phyloP scores from a whole-genome alignment of 2,113 vertebrate genomes.

The Passer montanus region DNA sequence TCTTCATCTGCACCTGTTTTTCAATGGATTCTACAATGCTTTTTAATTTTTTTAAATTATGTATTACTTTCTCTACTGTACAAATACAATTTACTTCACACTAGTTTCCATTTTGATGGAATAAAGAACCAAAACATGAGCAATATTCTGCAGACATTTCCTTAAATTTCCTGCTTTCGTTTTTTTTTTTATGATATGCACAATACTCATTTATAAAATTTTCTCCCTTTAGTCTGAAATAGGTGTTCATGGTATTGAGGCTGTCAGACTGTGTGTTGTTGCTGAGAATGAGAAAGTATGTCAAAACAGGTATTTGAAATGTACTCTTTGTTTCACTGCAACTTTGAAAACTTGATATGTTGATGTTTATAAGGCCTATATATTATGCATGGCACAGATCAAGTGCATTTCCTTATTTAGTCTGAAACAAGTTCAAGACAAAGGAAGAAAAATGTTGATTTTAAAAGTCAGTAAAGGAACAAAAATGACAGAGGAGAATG shows the following conservation, averaged over 20 bases:
- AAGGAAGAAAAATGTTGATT: conserved; percentile 20
- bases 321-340: background rate
- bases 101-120: background rate
- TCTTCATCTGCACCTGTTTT: background rate
- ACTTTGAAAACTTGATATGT: background rate
- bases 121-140: background rate
- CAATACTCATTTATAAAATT: background rate
- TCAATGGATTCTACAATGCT: background rate
- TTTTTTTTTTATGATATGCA: background rate
- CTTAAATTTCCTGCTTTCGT: background rate
- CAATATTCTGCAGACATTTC: background rate
- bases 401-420: conserved; percentile 3
- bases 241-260: background rate
- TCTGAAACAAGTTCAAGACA: conserved; percentile 5
- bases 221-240: background rate
- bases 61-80: background rate
- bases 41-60: background rate
- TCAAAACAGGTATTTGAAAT: conserved; percentile 4
- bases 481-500: conserved; percentile 18
- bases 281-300: background rate
- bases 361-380: background rate
- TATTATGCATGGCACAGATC: background rate
- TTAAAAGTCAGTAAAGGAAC: background rate
- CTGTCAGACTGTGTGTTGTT: background rate
- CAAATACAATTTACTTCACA: background rate